Evolutionary conservation across 2,888 invertebrate species (phyloP).

Genomic region (Choreutis nemorana): DNA sequence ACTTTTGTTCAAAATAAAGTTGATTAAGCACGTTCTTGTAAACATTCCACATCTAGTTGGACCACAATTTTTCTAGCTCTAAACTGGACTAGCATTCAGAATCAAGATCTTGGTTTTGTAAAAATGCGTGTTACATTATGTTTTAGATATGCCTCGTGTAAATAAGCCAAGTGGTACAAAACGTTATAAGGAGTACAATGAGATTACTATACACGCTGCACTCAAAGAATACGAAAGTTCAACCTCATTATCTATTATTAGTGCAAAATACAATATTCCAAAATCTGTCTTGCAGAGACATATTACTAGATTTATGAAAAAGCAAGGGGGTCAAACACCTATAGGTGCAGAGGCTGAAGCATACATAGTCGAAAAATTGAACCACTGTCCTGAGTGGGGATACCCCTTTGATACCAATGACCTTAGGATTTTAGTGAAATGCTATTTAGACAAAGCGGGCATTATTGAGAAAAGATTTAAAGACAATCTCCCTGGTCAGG

Average conservation of each 20-base stretch:
- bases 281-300: not conserved
- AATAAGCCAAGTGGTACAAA: not conserved
- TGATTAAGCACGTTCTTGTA: too few relatives aligned
- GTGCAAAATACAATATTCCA: not conserved
- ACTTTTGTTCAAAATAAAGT: too few relatives aligned
- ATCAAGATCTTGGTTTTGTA: too few relatives aligned
- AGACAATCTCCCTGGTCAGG: not conserved
- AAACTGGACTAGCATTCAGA: too few relatives aligned
- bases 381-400: not conserved
- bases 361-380: not conserved
- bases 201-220: not conserved
- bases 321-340: not conserved
- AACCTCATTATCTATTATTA: not conserved
- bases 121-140: too few relatives aligned
- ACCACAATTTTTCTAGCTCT: too few relatives aligned
- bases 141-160: not conserved
- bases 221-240: not conserved
- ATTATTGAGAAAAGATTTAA: not conserved
- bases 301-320: not conserved
- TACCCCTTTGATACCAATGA: not conserved
- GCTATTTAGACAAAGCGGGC: not conserved
- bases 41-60: too few relatives aligned
- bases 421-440: not conserved
- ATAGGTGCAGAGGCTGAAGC: not conserved
- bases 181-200: not conserved